A percentile compares a stretch with the other conserved stretches of the same genome.
These are phyloP conservation scores for Sandelia bainsii DNA, from an alignment of 2,797 vertebrate species.

Conservation along the genomic window DNA sequence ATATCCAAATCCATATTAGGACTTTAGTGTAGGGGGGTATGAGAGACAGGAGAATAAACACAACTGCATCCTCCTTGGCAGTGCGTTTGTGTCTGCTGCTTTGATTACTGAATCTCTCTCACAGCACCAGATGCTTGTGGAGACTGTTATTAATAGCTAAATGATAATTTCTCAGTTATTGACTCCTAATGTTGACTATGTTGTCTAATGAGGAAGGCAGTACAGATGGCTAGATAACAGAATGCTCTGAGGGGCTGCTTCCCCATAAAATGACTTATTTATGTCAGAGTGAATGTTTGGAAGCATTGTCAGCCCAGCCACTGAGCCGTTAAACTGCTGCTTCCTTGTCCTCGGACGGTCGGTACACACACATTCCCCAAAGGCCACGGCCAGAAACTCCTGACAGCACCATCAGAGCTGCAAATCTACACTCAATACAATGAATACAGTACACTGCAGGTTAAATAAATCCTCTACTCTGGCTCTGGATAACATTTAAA, in stretches of 20 bases:
- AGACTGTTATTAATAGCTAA: constrained; percentile 23
- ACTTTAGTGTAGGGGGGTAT: not conserved
- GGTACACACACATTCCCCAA: constrained; percentile 31
- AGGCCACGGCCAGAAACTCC: constrained; percentile 39
- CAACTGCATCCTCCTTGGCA: constrained; percentile 9
- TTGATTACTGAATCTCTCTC: constrained; percentile 39
- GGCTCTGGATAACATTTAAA: not conserved
- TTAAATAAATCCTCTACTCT: constrained; percentile 4
- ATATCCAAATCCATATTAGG: not conserved
- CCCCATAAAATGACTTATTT: constrained; percentile 60
- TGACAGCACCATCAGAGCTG: constrained; percentile 39
- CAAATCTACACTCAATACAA: constrained; percentile 42
- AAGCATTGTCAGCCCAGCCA: constrained; percentile 31
- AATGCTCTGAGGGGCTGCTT: constrained; percentile 17
- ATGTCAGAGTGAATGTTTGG: constrained; percentile 53
- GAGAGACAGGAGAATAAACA: constrained; percentile 16
- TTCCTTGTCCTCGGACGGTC: constrained; percentile 50
- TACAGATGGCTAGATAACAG: constrained; percentile 38
- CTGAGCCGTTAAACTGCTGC: constrained; percentile 60
- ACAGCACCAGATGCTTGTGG: constrained; percentile 1
- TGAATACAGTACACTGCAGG: constrained; percentile 37
- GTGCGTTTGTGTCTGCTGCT: constrained; percentile 32
- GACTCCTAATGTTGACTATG: constrained; percentile 31
- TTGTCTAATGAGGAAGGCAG: constrained; percentile 34
- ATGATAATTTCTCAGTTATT: constrained; percentile 33